Percentiles rank a stretch among this genome's conserved stretches.
Conservation (phyloP, 1,140 invertebrate species). For the Micrasema minimum region DNA sequence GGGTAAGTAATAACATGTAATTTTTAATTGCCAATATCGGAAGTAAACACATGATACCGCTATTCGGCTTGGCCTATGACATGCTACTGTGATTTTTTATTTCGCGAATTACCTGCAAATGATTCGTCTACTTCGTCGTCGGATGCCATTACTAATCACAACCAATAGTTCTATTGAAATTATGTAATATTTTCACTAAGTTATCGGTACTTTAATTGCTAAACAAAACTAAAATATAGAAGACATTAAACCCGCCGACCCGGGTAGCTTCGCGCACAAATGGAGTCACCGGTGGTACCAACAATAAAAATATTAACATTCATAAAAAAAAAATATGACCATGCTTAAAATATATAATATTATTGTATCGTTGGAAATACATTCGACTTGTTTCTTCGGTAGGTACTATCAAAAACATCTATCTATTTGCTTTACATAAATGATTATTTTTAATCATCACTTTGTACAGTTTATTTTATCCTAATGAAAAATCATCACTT, state of each 20-base stretch:
- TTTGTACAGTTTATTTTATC: too few relatives aligned
- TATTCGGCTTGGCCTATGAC: conserved; percentile 68
- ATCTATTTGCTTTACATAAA: too few relatives aligned
- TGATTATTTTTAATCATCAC: too few relatives aligned
- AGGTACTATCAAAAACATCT: too few relatives aligned
- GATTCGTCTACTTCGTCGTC: conserved; percentile 82
- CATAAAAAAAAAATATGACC: conserved; percentile 18
- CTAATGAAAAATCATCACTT: too few relatives aligned
- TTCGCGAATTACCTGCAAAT: conserved; percentile 76
- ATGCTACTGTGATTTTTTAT: conserved; percentile 59
- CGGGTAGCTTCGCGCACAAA: conserved; percentile 46
- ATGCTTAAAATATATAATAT: too few relatives aligned
- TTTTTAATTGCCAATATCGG: conserved; percentile 67
- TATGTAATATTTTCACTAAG: conserved; percentile 31
- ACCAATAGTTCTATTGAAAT: conserved; percentile 32
- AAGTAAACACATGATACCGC: conserved; percentile 69
- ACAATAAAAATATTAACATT: conserved; percentile 25
- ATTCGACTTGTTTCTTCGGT: too few relatives aligned
- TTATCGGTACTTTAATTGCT: conserved; percentile 22
- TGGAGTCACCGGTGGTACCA: conserved; percentile 42
- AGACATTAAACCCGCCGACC: conserved; percentile 40
- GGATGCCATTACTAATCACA: conserved; percentile 72
- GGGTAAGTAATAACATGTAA: conserved; percentile 59
- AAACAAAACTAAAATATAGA: conserved; percentile 41
- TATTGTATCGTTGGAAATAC: too few relatives aligned